A percentile compares a stretch with the other conserved stretches of the same genome.
phyloP scores from a whole-genome alignment of 2,113 vertebrate genomes.

The Pseudorasbora parva region DNA sequence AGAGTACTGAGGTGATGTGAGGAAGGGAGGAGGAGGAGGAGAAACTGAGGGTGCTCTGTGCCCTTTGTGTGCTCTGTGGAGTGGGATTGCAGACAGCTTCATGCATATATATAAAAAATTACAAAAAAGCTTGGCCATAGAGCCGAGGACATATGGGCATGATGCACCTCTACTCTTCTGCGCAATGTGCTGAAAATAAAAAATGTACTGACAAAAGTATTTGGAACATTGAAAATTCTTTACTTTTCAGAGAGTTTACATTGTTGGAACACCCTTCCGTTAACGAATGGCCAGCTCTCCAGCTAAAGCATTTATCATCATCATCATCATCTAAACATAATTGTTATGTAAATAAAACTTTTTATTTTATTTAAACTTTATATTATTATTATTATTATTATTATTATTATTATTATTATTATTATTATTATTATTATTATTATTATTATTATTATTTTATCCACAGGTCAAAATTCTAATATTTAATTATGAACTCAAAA shows the following conservation, averaged over 20 bases:
- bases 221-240: not conserved
- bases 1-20: conserved; percentile 45
- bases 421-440: too few relatives aligned
- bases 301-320: not conserved
- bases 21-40: not conserved
- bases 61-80: conserved; percentile 13
- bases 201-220: not conserved
- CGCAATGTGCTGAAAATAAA: not conserved
- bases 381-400: not conserved
- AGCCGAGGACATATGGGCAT: not conserved
- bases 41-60: not conserved
- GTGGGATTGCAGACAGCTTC: not conserved
- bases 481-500: too few relatives aligned
- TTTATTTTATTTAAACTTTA: too few relatives aligned
- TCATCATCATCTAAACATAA: too few relatives aligned
- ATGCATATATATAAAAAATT: too few relatives aligned
- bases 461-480: not conserved
- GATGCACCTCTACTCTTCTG: not conserved
- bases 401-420: not conserved
- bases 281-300: not conserved
- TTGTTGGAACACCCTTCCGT: not conserved
- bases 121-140: not conserved
- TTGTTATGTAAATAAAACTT: too few relatives aligned
- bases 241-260: not conserved
- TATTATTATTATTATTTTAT: too few relatives aligned